phyloP scores from a whole-genome alignment of 2,797 vertebrate species.

The Pteronotus mesoamericanus region DNA sequence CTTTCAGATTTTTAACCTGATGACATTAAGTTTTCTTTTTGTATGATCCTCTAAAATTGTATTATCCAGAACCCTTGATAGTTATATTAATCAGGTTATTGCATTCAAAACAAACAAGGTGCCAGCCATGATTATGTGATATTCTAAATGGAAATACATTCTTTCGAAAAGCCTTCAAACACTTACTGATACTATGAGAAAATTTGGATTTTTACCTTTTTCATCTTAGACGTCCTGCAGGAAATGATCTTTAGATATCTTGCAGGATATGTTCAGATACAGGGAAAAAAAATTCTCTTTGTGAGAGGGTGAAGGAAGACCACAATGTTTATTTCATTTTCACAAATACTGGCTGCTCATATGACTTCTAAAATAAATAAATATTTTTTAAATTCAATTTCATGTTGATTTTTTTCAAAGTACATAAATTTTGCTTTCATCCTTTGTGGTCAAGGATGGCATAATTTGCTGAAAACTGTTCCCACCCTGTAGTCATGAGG shows the following conservation, averaged over 20 bases:
- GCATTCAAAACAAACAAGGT: neutral
- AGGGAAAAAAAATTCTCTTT: neutral
- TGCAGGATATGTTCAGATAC: neutral
- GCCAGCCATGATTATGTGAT: neutral
- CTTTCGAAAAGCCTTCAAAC: neutral
- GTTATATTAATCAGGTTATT: neutral
- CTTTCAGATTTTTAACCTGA: neutral
- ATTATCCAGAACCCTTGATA: neutral
- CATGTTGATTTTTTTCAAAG: neutral
- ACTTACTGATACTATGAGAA: neutral
- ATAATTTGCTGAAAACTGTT: neutral
- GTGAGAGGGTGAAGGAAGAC: neutral
- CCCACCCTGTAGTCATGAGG: neutral
- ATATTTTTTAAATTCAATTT: neutral
- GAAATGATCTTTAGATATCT: neutral
- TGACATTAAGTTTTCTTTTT: neutral
- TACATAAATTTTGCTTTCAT: neutral
- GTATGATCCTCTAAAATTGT: neutral
- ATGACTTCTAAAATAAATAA: neutral
- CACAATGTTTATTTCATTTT: neutral
- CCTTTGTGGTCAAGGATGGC: neutral
- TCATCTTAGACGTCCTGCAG: neutral
- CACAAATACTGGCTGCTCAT: neutral
- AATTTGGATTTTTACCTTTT: neutral
- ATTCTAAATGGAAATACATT: neutral